Conservation (phyloP, 2,797 vertebrate species). For the Trematomus bernacchii region DNA sequence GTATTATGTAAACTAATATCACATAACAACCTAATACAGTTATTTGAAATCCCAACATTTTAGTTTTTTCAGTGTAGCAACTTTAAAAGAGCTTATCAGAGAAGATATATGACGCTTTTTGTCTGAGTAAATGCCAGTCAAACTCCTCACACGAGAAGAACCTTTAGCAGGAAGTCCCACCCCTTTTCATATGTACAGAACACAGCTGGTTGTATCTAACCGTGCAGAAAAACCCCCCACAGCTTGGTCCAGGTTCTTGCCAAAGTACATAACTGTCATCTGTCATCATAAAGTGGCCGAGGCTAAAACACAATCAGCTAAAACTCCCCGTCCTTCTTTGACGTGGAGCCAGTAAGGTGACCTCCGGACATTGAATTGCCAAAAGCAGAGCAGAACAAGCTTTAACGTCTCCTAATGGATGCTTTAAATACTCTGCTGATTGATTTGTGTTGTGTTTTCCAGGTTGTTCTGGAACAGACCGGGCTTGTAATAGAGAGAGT, state of each 20-base stretch:
- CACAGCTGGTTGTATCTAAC: conserved; percentile 12
- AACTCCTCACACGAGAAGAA: background rate
- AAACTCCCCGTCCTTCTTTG: conserved; percentile 63
- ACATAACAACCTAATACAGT: no score
- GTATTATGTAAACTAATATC: no score
- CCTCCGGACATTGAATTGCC: conserved; percentile 76
- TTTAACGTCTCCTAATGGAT: conserved; percentile 76
- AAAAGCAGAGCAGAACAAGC: conserved; percentile 72
- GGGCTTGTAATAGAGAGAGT: conserved; percentile 33
- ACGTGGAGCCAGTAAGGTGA: conserved; percentile 81
- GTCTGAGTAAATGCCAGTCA: conserved; percentile 73
- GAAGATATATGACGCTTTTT: conserved; percentile 75
- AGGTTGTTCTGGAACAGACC: conserved; percentile 65
- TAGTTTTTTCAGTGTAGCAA: conserved; percentile 44
- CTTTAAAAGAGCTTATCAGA: conserved; percentile 74
- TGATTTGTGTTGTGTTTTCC: conserved; percentile 79
- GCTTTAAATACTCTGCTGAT: conserved; percentile 81
- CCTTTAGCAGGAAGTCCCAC: conserved; percentile 18
- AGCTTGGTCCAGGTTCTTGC: conserved; percentile 5
- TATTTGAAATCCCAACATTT: no score
- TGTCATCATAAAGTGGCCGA: conserved; percentile 43
- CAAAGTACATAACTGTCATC: conserved; percentile 36
- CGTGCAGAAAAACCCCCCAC: conserved; percentile 22
- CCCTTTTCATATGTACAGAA: conserved; percentile 57
- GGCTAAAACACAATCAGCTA: conserved; percentile 53